Base-by-base conservation (phyloP, 2,113 vertebrate genomes). In the Peromyscus polionotus region DNA sequence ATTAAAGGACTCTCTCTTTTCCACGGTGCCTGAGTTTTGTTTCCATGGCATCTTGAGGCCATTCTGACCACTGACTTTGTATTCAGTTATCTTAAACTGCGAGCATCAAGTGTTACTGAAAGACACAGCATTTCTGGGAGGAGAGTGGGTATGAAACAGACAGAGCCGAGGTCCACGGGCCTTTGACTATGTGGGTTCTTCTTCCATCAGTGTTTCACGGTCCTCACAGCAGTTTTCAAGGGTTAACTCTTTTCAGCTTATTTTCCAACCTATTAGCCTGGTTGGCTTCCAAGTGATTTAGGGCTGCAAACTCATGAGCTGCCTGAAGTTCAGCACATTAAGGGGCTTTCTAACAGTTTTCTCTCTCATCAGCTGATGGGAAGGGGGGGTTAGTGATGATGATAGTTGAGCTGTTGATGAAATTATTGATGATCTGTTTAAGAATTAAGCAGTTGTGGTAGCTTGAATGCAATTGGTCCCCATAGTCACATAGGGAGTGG, bases 211-310 rank as follows among this genome's bases (percentile, higher is more conserved):
- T 17, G 5, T 28, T 26, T 33, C 2, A 1, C 22, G 16, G 14
- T 80, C 24, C 28, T 72, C 59, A 51, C 42, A 76, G 59, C 16
- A 54, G n/a, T n/a, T 51, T 51, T 5, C 0, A 20, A 75, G 65
- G 5, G 33, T 59, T 85, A 26, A 45, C 19, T 20, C 36, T 91
- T 13, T 33, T 88, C 16, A 1, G 75, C 42, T 84, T 77, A 51
- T 36, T 54, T 81, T 86, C 36, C 10, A 45, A 65, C 16, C 42
- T 93, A 45, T 79, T 93, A 80, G 61, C 87, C 36, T 76, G 75
- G 26, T 83, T 81, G 65, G 13, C 61, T 95, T 86, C 86, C 26
- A 42, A 65, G 59, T 93, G 87, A 92, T 28, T 83, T 75, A n/a
- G 73, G 48, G 39, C 70, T 95, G 48, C 83, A 24, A 90, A 28